Evolutionary conservation across 2,888 invertebrate genomes (phyloP).

Genomic region (Pyralis farinalis): DNA sequence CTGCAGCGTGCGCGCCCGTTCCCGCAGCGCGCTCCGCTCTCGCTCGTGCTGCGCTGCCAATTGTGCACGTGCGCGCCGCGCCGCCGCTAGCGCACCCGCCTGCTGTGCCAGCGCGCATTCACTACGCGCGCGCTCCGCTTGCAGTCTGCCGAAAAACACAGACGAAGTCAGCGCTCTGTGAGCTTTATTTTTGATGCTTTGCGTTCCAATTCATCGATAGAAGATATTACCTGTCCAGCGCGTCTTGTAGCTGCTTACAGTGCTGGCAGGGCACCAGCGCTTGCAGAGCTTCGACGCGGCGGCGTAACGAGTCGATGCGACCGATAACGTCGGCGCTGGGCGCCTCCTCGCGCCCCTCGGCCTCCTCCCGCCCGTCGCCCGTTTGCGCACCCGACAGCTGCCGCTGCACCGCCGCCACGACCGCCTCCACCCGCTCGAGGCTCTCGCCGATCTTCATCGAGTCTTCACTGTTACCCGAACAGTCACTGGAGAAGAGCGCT

Average conservation of each 20-base stretch:
- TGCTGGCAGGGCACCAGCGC: slow-evolving; percentile 74
- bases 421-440: slow-evolving; percentile 73
- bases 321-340: slow-evolving; percentile 31
- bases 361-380: slow-evolving; percentile 23
- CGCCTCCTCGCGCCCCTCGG: slow-evolving; percentile 13
- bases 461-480: slow-evolving; percentile 79
- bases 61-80: slow-evolving; percentile 65
- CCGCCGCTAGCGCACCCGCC: slow-evolving; percentile 65
- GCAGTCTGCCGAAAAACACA: slow-evolving; percentile 35
- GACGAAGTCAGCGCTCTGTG: too few species aligned
- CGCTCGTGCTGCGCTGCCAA: slow-evolving; percentile 76
- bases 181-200: too few species aligned
- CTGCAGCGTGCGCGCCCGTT: slow-evolving; percentile 87
- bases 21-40: slow-evolving; percentile 82
- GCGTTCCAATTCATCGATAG: too few species aligned
- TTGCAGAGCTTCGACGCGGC: slow-evolving; percentile 72
- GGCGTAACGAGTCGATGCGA: slow-evolving; percentile 67
- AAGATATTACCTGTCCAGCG: slow-evolving; percentile 77
- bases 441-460: slow-evolving; percentile 78
- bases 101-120: slow-evolving; percentile 65
- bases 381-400: slow-evolving; percentile 38
- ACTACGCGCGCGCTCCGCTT: slow-evolving; percentile 60
- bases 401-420: slow-evolving; percentile 62
- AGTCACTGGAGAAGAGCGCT: slow-evolving; percentile 80
- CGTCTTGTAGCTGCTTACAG: slow-evolving; percentile 77